Evolutionary conservation across 2,888 invertebrate species (phyloP), one percentile per base, ranked within the genome.

Genomic region (Argynnis bischoffii): DNA sequence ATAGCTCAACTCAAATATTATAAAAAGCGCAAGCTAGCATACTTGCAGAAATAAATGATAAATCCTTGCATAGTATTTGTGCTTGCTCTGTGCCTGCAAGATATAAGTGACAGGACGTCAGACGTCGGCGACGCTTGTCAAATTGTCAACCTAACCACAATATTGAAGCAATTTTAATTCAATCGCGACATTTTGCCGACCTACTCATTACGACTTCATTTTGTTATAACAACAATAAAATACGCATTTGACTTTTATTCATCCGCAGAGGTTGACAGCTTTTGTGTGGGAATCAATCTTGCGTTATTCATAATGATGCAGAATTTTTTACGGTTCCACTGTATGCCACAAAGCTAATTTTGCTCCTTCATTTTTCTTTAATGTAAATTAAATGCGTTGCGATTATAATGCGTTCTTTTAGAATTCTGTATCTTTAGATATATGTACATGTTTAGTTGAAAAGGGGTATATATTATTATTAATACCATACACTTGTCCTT

Each of bases 161-260:
- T 84, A 88, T 87, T 86, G 83, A 83, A 83, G 86, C 81, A 87
- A 88, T 88, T 91, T 91, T 88, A 89, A 90, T 92, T 92, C 87
- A 90, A 90, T 89, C 84, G 79, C 83, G 82, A 86, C 87, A 85
- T 87, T 88, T 80, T 78, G 79, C 79, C 81, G 79, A 79, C 79
- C 85, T 80, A 84, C 91, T 91, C 90, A 92, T 91, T 92, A 90
- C 82, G 86, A 81, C 90, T 92, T 90, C 87, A 91, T 91, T 91
- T 91, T 90, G 85, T 88, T 88, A 82, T 88, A 86, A 89, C 89
- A 89, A 92, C 89, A 91, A 92, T 88, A 80, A 80, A 79, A 77
- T 75, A 78, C 75, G 73, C 73, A 69, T 76, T 75, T 75, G 74
- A 76, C 75, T 78, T 87, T 86, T 84, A 87, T 87, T 87, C 87